Percentiles rank a stretch among this genome's conserved stretches.
Evolutionary conservation across 2,797 vertebrate genomes (phyloP).

Genomic region (Hypotaenidia okinawae): DNA sequence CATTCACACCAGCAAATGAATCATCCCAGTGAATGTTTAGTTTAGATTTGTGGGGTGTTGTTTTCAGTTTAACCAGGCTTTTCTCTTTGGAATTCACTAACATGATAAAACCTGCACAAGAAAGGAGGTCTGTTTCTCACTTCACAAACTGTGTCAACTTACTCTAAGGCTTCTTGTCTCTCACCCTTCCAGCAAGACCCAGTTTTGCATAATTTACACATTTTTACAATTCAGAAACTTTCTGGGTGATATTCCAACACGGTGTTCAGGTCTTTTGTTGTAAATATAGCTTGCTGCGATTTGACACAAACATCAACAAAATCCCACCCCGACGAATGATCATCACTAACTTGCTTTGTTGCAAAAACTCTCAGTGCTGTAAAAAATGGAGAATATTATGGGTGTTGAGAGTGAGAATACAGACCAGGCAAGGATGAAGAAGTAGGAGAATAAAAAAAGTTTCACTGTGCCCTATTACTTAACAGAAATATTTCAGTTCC

Average conservation of each 20-base stretch:
- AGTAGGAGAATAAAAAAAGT: not conserved
- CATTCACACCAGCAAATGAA: not conserved
- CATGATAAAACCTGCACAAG: not conserved
- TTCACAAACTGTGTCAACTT: slow-evolving; percentile 8
- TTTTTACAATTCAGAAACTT: slow-evolving; percentile 6
- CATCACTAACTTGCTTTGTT: not conserved
- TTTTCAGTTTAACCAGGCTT: not conserved
- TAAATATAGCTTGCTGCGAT: not conserved
- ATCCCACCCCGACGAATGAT: not conserved
- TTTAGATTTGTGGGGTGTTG: not conserved
- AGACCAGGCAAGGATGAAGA: not conserved
- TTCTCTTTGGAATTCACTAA: not conserved
- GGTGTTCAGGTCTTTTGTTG: not conserved
- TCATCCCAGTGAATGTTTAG: not conserved
- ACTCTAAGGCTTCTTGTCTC: slow-evolving; percentile 25
- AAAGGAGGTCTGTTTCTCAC: slow-evolving; percentile 8
- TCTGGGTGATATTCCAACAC: not conserved
- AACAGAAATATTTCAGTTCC: not conserved
- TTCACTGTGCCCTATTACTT: not conserved
- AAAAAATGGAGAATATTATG: not conserved
- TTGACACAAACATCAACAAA: not conserved
- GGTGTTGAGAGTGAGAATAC: not conserved
- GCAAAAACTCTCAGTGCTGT: not conserved
- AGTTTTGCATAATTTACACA: not conserved
- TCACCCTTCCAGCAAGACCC: slow-evolving; percentile 29